Evolutionary conservation across 1,140 invertebrate species (phyloP), one percentile per base, ranked within the genome.

Genomic region (Drosophila arawakana): DNA sequence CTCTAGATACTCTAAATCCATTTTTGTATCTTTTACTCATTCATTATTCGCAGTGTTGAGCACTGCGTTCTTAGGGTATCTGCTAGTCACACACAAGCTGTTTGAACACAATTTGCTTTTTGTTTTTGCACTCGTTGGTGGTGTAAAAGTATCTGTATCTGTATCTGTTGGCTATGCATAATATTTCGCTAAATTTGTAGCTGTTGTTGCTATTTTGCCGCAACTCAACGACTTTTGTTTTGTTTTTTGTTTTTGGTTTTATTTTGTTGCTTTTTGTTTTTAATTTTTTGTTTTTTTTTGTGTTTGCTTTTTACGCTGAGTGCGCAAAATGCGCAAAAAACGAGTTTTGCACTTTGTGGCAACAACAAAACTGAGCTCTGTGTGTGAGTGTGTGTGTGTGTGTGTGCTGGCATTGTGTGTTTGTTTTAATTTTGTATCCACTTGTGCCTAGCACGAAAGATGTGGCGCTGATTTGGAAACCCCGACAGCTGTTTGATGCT

Each of bases 291-390:
- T n/a, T 44, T 67, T 81, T 78, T 79, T 63, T 50, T 52, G 77
- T 81, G 18, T 47, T 35, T 41, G 73, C 63, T 71, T 80, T 77
- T 88, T 70, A 84, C 84, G 84, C 84, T 84, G 81, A 84, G 85
- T 89, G 84, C 85, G 81, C 83, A 88, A 88, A 89, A 88, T 83
- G 83, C 83, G 84, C 85, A 89, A 88, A 86, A 86, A 88, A 88
- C 84, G 75, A 89, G 84, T 88, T 88, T 88, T 88, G 84, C 84
- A 89, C 83, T 76, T 88, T 76, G 76, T 70, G 65, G 82, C 82
- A 61, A 78, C 58, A 54, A 73, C 60, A 78, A 68, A 74, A 59
- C 65, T 66, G 58, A 73, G 43, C 54, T 69, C 70, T 65, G 49
- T 66, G 49, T 57, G 7, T 58, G 68, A 46, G 46, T 46, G 39